Evolutionary conservation across 2,113 vertebrate genomes (phyloP).

Genomic region (Myocastor coypus): DNA sequence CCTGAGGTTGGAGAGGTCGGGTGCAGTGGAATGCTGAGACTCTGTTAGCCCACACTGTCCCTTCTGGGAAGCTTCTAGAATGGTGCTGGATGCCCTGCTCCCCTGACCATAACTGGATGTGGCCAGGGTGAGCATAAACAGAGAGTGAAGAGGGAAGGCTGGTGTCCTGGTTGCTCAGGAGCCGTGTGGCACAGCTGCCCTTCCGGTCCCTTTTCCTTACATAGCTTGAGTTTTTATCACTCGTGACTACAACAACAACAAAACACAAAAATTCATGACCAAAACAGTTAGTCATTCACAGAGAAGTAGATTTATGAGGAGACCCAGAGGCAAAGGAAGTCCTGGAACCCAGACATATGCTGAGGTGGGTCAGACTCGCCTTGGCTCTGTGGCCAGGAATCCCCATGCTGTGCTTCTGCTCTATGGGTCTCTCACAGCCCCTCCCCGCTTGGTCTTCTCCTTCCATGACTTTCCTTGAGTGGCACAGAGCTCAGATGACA

Average conservation of each 20-base stretch:
- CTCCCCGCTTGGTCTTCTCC: not conserved
- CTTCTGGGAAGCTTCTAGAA: not conserved
- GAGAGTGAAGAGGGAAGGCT: fast-evolving
- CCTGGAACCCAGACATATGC: not conserved
- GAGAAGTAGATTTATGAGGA: fast-evolving
- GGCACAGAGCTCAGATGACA: not conserved
- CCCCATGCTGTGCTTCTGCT: not conserved
- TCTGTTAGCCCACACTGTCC: not conserved
- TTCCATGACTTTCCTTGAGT: not conserved
- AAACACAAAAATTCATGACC: too few relatives aligned
- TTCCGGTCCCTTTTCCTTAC: not conserved
- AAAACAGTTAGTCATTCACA: not conserved
- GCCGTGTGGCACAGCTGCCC: not conserved
- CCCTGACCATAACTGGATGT: not conserved
- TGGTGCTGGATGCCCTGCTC: not conserved
- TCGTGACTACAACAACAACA: not conserved
- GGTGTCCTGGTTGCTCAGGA: not conserved
- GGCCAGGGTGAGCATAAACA: not conserved
- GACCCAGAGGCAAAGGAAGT: not conserved
- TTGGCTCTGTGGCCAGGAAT: not conserved
- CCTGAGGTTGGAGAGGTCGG: not conserved
- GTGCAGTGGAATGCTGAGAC: too few relatives aligned
- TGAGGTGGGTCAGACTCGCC: not conserved
- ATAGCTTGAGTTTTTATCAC: not conserved
- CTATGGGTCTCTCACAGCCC: not conserved